phyloP scores from a whole-genome alignment of 2,113 vertebrate species.

The Spizaetus ornatus region DNA sequence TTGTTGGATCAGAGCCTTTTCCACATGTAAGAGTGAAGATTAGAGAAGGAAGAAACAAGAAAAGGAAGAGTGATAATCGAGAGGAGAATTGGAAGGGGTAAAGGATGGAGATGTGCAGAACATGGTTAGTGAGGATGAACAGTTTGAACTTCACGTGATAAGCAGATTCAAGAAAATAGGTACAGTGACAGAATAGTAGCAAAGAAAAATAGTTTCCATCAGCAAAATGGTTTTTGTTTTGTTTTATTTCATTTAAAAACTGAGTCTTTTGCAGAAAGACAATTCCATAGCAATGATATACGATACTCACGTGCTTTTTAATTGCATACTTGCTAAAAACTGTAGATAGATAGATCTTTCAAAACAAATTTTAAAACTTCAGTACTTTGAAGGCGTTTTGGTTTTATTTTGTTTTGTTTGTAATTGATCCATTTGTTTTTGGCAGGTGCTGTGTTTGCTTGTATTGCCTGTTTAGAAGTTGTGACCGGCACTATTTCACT shows the following conservation, averaged over 20 bases:
- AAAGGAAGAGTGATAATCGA: background rate
- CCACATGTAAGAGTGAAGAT: background rate
- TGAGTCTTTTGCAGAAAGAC: background rate
- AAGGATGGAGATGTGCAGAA: background rate
- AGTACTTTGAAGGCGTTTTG: background rate
- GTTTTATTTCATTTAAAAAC: background rate
- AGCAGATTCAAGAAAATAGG: background rate
- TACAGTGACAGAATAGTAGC: background rate
- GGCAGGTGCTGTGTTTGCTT: constrained; percentile 90
- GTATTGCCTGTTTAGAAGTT: constrained; percentile 85
- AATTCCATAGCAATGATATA: background rate
- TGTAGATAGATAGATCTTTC: background rate
- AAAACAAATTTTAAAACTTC: background rate
- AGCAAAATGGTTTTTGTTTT: background rate
- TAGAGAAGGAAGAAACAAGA: background rate
- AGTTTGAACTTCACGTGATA: background rate
- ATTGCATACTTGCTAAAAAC: background rate
- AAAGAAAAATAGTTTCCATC: background rate
- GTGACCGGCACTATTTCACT: constrained; percentile 67
- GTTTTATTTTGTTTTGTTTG: background rate
- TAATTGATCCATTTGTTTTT: constrained; percentile 17
- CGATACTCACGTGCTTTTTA: background rate
- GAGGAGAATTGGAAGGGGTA: background rate
- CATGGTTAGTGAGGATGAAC: background rate
- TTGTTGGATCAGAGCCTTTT: background rate